phyloP scores from a whole-genome alignment of 1,140 invertebrate species.

The Listronotus bonariensis region DNA sequence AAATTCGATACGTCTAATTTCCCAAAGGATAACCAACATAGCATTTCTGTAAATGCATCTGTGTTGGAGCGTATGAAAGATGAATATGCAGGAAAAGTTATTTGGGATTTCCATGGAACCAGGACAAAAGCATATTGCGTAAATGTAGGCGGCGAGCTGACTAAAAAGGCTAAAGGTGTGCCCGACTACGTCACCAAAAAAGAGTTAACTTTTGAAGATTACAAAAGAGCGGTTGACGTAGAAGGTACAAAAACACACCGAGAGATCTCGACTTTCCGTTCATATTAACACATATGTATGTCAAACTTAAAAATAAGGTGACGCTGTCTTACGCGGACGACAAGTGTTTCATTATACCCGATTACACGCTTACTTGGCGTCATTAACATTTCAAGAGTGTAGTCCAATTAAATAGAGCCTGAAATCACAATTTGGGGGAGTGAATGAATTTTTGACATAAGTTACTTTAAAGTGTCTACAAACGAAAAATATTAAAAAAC shows the following conservation, averaged over 20 bases:
- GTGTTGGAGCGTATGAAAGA: conserved; percentile 19
- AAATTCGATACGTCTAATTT: conserved; percentile 48
- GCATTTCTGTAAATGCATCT: conserved; percentile 31
- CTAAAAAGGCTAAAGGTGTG: conserved; percentile 46
- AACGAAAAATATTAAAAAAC: no score
- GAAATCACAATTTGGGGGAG: no score
- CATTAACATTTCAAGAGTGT: conserved; percentile 21
- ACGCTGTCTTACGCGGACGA: conserved; percentile 8
- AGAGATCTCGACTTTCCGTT: conserved; percentile 13
- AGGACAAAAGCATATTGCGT: conserved; percentile 22
- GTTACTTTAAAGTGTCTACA: no score
- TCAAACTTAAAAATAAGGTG: conserved; percentile 19
- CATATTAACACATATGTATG: conserved; percentile 13
- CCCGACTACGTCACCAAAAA: conserved; percentile 37
- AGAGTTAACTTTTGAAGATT: conserved; percentile 9
- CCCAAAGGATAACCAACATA: conserved; percentile 32
- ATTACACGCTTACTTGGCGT: conserved; percentile 5
- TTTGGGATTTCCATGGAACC: conserved; percentile 13
- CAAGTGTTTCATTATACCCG: conserved; percentile 15
- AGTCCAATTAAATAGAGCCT: no score
- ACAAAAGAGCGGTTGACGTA: conserved; percentile 9
- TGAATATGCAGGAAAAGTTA: conserved; percentile 9
- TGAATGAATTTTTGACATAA: no score
- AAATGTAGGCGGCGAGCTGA: conserved; percentile 4
- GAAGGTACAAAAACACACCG: neutral